Evolutionary conservation across 1,140 invertebrate species (phyloP), one percentile per base, ranked within the genome.

Genomic region (Saxidomus purpurata): DNA sequence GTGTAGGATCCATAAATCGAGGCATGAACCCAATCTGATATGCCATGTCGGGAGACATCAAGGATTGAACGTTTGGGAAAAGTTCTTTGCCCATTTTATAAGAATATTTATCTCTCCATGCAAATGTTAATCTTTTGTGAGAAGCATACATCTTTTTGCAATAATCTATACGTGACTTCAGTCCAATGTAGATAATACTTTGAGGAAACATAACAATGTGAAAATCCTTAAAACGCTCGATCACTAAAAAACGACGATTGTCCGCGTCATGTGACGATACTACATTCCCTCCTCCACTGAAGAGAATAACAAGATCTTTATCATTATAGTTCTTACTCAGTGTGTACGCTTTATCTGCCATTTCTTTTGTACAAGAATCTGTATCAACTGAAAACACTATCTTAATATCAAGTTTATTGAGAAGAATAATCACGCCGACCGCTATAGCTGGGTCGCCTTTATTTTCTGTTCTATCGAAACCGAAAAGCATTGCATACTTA

Each of bases 401-500:
- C 15, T 71, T 25, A 6, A 71, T 71, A 31, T 71, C 11, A 4
- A 71, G 67, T 71, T 71, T 71, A 13, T 25, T 4, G 11, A 71
- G 31, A 17, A 71, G 28, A 25, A 40, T 19, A 2, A 71, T 36
- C 25, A 31, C 31, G 11, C 67, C 67, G 4, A 71, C 67, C 4
- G n/a, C 15, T 2, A 71, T 71, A 2, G 67, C 67, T 34, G 67
- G 31, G 28, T 71, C 67, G 11, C 67, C 67, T 71, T 71, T 71
- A 34, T 71, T 71, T 40, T 71, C 67, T 34, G 28, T 19, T 25
- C 11, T 15, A 71, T 13, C n/a, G 31, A 9, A 71, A 71, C 31
- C 67, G 22, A 71, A 71, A 15, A 71, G 15, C 67, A 71, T 71
- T 36, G 67, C 67, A 71, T 71, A 71, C 31, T 71, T 71, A 40